Evolutionary conservation across 1,140 invertebrate genomes (phyloP), one percentile per base, ranked within the genome.

Genomic region (Cecropterus lyciades): DNA sequence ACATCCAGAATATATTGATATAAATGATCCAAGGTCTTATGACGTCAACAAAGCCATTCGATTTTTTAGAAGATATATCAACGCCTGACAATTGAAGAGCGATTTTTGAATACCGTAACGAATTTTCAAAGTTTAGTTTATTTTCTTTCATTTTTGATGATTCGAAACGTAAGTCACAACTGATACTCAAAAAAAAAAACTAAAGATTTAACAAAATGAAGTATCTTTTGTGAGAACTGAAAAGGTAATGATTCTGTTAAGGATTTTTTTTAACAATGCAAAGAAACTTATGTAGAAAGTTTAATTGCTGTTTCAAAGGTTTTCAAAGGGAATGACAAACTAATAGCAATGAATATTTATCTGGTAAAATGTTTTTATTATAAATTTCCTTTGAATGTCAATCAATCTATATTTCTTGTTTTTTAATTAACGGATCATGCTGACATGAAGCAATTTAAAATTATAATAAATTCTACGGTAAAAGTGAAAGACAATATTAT

Each of bases 301-400:
- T 24, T 24, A 1, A 24, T 3, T 24, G 20, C 20, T 5, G 1
- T 24, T 5, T 16, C 15, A 14, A 27, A 57, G 40, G 0, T 48
- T 13, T 14, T 48, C 57, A 60, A 60, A 60, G 15, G 27, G 57
- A 60, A 60, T 48, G 27, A 60, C 11, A 60, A 60, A 60, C 45
- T 33, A 48, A 37, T 46, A 11, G 43, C n/a, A 60, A 60, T 60
- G 48, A 60, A 60, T 60, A 60, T 60, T 60, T 42, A 15, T 46
- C 46, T 11, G 1, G 13, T 11, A 59, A 59, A 59, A 30, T 9
- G 14, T 57, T 4, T 57, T 20, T 46, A 30, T 59, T 11, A 30
- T 46, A 14, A 59, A 59, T 15, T 46, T 24, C 20, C 42, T 59
- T 59, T 13, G 14, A 17, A 27, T 16, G 55, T 59, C 55, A 59